Evolutionary conservation across 2,888 invertebrate species (phyloP).

Genomic region (Lamellibrachia columna): DNA sequence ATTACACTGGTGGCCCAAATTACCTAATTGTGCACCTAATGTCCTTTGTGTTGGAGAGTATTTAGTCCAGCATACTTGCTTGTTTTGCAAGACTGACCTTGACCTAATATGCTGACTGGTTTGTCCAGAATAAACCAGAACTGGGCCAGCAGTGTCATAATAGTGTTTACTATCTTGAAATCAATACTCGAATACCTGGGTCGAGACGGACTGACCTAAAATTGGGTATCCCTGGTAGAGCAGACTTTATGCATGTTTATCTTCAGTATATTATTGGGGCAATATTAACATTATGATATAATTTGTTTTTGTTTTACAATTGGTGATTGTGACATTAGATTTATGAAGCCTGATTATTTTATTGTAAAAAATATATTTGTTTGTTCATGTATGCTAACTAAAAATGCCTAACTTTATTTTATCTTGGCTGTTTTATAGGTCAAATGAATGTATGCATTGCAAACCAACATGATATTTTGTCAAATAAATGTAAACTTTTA

Average conservation of each 20-base stretch:
- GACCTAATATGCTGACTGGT: not conserved
- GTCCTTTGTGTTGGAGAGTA: not conserved
- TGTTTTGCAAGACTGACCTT: not conserved
- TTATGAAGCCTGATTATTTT: not conserved
- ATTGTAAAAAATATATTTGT: conserved; percentile 14
- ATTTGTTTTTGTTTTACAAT: not conserved
- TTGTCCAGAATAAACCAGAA: conserved; percentile 16
- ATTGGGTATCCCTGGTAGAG: not conserved
- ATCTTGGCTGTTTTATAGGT: not conserved
- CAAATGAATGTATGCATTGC: not conserved
- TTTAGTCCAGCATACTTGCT: not conserved
- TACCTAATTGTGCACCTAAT: not conserved
- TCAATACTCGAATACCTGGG: not conserved
- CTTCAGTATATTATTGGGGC: no score
- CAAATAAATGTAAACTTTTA: no score
- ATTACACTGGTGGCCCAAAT: not conserved
- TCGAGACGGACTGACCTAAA: not conserved
- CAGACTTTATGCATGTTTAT: no score
- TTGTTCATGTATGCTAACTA: not conserved
- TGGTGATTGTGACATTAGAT: not conserved
- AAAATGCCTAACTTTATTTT: not conserved
- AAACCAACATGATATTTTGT: not conserved
- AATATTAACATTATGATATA: not conserved
- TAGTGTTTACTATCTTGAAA: not conserved
- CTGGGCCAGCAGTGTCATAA: not conserved